Evolutionary conservation across 2,888 invertebrate species (phyloP), one percentile per base, ranked within the genome.

Genomic region (Ophioninae sp.): DNA sequence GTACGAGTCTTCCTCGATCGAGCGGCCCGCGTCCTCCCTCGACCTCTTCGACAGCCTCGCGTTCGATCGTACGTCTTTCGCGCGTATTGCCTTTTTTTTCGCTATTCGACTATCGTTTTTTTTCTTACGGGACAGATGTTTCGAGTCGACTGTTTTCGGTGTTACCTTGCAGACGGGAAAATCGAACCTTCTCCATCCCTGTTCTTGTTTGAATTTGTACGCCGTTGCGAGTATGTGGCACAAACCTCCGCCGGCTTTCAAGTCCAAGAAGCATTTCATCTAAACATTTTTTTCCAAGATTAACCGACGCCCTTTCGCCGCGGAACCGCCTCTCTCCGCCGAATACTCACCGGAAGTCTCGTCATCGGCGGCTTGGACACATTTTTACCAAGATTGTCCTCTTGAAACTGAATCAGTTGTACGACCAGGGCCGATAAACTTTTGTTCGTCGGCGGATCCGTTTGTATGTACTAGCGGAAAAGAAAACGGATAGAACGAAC

Each of bases 251-350:
- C 97, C 97, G 23, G 98, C 95, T 93, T 98, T 98, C 93, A 99
- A 98, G 94, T 99, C 99, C 94, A 98, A 94, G 93, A 99, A 99
- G 93, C 96, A 98, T 93, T 97, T 97, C 95, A 98, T 97, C 98
- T 98, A 93, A 41, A 94, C 71, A 63, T 79, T 59, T 13, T 44
- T n/a, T 41, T 30, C n/a, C n/a, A 30, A 6, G 3, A 1, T 30
- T 2, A n/a, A 51, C 17, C 6, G 63, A 63, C 6, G 8, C 10
- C 10, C 6, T 68, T 6, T 2, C 51, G 10, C 63, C 22, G 59
- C 8, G 23, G n/a, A 41, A 68, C 41, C 23, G 20, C 23, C 71
- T n/a, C 64, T 56, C 10, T 61, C 39, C 2, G 22, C 20, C 37
- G 17, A 44, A 79, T 87, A 94, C 95, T 94, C 94, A 97, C 97